phyloP scores from a whole-genome alignment of 2,113 vertebrate genomes.

The Gasterosteus nipponicus region DNA sequence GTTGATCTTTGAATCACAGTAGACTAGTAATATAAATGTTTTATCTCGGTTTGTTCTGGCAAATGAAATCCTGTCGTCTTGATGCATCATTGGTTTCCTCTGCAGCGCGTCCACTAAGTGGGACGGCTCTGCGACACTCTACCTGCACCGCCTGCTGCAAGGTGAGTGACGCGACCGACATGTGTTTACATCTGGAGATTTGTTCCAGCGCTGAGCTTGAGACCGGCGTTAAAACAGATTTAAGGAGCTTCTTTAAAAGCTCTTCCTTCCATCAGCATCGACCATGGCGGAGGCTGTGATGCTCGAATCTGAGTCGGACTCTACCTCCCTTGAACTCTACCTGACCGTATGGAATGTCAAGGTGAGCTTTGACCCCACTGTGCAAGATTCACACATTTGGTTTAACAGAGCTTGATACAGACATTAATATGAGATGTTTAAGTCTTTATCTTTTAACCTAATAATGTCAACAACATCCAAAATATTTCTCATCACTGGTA shows the following conservation, averaged over 20 bases:
- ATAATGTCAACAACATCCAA: background rate
- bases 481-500: too few relatives aligned
- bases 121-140: conserved; percentile 88
- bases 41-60: background rate
- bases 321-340: conserved; percentile 87
- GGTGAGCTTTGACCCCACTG: conserved; percentile 74
- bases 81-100: conserved; percentile 20
- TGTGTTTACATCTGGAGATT: background rate
- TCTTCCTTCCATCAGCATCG: conserved; percentile 74
- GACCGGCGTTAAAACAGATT: too few relatives aligned
- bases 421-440: background rate
- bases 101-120: conserved; percentile 85
- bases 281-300: conserved; percentile 83
- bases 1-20: background rate
- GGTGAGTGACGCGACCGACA: conserved; percentile 72
- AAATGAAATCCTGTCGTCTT: background rate
- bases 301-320: conserved; percentile 77
- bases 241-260: background rate
- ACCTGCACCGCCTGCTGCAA: conserved; percentile 85
- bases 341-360: conserved; percentile 84
- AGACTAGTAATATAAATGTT: background rate
- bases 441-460: background rate
- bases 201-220: too few relatives aligned
- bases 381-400: background rate
- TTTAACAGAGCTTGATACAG: background rate